These are phyloP conservation scores for Tringa solitaria DNA, from an alignment of 2,113 vertebrate genomes.

Conservation along the genomic window DNA sequence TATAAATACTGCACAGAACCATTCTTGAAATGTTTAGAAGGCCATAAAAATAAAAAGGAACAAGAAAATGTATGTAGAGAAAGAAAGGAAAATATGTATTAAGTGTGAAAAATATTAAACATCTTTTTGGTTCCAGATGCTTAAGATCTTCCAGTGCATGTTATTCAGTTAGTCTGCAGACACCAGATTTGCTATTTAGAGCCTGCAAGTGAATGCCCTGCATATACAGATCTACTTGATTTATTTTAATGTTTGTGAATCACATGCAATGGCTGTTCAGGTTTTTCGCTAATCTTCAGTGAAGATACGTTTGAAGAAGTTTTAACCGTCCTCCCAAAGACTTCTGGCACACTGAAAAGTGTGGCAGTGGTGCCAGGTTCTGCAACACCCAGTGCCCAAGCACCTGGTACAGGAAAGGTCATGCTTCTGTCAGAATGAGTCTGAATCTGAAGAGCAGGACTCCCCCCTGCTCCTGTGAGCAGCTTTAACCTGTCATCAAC, in stretches of 20 bases:
- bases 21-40: neutral
- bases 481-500: accelerated
- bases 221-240: neutral
- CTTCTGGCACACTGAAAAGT: neutral
- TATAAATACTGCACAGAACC: neutral
- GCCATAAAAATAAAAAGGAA: neutral
- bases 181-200: neutral
- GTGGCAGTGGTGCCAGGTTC: neutral
- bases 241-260: neutral
- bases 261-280: neutral
- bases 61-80: accelerated
- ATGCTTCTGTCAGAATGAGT: neutral
- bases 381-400: neutral
- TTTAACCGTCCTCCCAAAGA: neutral
- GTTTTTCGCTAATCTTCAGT: neutral
- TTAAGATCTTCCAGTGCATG: neutral
- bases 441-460: neutral
- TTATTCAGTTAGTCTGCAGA: neutral
- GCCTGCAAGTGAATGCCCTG: neutral
- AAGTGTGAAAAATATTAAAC: neutral
- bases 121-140: neutral
- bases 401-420: accelerated
- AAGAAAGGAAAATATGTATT: neutral
- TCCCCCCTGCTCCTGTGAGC: accelerated
- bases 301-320: neutral